Conservation (phyloP, 1,140 invertebrate species). For the Papilio helenus region DNA sequence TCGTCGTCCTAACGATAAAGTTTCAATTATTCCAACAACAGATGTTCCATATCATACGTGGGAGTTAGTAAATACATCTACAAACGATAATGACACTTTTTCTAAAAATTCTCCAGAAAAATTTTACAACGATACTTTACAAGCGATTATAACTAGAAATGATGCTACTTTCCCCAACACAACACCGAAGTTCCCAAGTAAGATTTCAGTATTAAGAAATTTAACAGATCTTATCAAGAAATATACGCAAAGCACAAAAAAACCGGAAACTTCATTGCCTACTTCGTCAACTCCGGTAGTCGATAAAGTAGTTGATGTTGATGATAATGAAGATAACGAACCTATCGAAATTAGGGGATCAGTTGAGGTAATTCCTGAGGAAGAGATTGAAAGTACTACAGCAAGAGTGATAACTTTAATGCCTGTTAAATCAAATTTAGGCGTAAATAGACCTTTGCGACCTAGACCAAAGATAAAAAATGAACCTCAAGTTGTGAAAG, state of each 20-base stretch:
- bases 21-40: conserved; percentile 75
- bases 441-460: conserved; percentile 83
- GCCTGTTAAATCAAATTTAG: conserved; percentile 86
- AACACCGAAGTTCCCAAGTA: conserved; percentile 77
- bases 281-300: neutral
- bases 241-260: conserved; percentile 62
- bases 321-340: conserved; percentile 48
- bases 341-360: conserved; percentile 65
- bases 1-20: conserved; percentile 76
- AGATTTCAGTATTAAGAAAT: conserved; percentile 72
- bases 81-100: conserved; percentile 66
- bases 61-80: conserved; percentile 79
- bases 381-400: conserved; percentile 73
- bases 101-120: conserved; percentile 74
- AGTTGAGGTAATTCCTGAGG: conserved; percentile 72
- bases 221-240: conserved; percentile 75
- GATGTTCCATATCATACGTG: conserved; percentile 74
- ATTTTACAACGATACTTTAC: conserved; percentile 81
- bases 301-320: conserved; percentile 46
- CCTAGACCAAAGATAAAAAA: conserved; percentile 81
- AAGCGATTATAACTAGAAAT: conserved; percentile 81
- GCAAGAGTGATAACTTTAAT: conserved; percentile 83
- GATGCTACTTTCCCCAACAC: conserved; percentile 75
- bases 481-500: conserved; percentile 52
- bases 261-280: conserved; percentile 36